Conservation (phyloP, 2,888 invertebrate genomes). For the Halocaridina rubra region DNA sequence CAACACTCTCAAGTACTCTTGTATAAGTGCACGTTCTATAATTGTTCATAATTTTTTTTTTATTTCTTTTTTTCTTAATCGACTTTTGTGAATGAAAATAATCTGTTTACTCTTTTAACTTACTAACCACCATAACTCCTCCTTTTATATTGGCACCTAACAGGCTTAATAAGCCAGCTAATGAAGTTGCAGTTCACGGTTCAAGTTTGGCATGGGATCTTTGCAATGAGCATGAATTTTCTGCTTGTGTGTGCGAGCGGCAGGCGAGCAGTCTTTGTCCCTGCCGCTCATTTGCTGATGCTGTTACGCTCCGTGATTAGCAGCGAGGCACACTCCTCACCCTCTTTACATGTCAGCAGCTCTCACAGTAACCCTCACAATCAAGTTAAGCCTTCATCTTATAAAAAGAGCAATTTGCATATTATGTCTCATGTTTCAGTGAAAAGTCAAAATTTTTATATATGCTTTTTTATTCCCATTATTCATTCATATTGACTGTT, state of each 20-base stretch:
- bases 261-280: slow-evolving; percentile 46
- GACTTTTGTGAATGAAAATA: slow-evolving; percentile 53
- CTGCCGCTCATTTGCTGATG: slow-evolving; percentile 47
- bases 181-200: slow-evolving; percentile 57
- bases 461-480: slow-evolving; percentile 47
- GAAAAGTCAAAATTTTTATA: slow-evolving; percentile 38
- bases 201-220: slow-evolving; percentile 62
- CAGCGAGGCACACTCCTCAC: slow-evolving; percentile 62
- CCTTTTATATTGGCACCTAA: slow-evolving; percentile 57
- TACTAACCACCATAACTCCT: slow-evolving; percentile 56
- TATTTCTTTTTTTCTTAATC: slow-evolving; percentile 41
- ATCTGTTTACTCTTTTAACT: slow-evolving; percentile 43
- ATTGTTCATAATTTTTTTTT: slow-evolving; percentile 37
- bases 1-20: slow-evolving; percentile 59
- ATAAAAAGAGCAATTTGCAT: slow-evolving; percentile 45
- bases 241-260: slow-evolving; percentile 61
- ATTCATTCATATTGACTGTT: slow-evolving; percentile 53
- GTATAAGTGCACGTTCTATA: slow-evolving; percentile 57
- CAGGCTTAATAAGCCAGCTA: slow-evolving; percentile 56
- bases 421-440: slow-evolving; percentile 56
- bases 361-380: slow-evolving; percentile 60
- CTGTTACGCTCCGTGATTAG: slow-evolving; percentile 53
- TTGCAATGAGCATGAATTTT: slow-evolving; percentile 60
- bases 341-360: slow-evolving; percentile 58
- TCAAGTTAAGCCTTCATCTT: slow-evolving; percentile 52